Conservation (phyloP, 2,113 vertebrate species). For the Drymodes brunneopygia region DNA sequence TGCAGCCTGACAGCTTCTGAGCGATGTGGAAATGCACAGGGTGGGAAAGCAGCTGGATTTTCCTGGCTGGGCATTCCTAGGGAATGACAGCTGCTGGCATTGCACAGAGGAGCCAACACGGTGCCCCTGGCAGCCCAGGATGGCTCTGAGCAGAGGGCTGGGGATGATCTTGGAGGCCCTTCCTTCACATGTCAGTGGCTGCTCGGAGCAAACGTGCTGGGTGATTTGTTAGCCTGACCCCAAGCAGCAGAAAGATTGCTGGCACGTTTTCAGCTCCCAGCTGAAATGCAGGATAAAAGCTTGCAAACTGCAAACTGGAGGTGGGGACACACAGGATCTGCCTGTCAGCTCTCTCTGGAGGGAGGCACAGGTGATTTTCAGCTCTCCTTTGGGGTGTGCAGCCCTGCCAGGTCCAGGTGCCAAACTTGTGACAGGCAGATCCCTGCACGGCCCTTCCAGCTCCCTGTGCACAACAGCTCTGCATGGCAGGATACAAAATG, state of each 20-base stretch:
- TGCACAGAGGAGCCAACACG: fast-evolving
- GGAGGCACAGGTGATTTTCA: not conserved
- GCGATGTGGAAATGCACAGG: not conserved
- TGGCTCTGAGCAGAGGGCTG: not conserved
- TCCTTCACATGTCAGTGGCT: not conserved
- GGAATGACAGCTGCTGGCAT: not conserved
- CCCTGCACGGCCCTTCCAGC: not conserved
- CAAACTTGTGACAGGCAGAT: not conserved
- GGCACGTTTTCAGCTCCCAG: not conserved
- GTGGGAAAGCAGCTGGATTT: not conserved
- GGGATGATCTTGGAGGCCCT: not conserved
- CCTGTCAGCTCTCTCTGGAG: fast-evolving
- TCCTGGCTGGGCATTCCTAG: not conserved
- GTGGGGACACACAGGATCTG: not conserved
- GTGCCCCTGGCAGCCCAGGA: not conserved
- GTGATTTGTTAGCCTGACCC: not conserved
- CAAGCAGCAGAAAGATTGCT: not conserved
- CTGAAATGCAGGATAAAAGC: not conserved
- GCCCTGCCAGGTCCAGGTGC: not conserved
- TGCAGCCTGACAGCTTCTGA: not conserved
- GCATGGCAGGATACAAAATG: constrained; percentile 33
- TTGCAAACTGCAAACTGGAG: not conserved
- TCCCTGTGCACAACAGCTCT: not conserved
- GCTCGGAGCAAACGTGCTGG: not conserved
- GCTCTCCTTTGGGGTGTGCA: not conserved